A percentile compares a stretch with the other conserved stretches of the same genome.
These are phyloP conservation scores for Recurvirostra avosetta DNA, from an alignment of 2,113 vertebrate genomes.

Conservation along the genomic window DNA sequence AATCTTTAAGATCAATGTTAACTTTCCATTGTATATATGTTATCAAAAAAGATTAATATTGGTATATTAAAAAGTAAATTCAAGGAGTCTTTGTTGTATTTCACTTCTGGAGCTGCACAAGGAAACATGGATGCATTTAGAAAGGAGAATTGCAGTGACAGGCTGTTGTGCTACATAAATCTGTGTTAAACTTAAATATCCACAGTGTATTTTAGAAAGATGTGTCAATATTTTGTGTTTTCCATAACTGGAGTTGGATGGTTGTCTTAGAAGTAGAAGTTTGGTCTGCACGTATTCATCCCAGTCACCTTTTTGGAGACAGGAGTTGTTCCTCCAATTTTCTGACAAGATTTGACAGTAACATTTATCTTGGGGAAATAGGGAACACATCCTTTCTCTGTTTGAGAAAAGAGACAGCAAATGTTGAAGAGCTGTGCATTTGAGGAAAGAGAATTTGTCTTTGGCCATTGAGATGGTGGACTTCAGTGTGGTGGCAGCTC, in stretches of 20 bases:
- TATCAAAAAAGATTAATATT: background rate
- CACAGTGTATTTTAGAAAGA: background rate
- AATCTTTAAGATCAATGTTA: background rate
- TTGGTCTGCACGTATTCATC: background rate
- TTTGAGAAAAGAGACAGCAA: background rate
- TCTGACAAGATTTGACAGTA: background rate
- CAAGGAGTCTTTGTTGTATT: background rate
- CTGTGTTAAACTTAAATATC: background rate
- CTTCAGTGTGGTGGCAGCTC: background rate
- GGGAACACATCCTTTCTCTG: background rate
- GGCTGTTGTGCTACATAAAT: background rate
- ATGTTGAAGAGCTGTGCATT: background rate
- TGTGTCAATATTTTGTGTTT: background rate
- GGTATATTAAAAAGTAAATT: slow-evolving; percentile 35
- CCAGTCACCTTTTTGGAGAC: background rate
- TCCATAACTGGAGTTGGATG: background rate
- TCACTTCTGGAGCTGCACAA: background rate
- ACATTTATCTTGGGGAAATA: background rate
- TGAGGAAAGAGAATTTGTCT: background rate
- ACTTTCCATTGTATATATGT: background rate
- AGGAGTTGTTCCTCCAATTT: background rate
- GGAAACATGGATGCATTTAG: background rate
- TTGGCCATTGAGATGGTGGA: background rate
- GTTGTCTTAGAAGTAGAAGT: background rate
- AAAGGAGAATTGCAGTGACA: background rate